Evolutionary conservation across 2,888 invertebrate genomes (phyloP).

Genomic region (Hetaerina titia): DNA sequence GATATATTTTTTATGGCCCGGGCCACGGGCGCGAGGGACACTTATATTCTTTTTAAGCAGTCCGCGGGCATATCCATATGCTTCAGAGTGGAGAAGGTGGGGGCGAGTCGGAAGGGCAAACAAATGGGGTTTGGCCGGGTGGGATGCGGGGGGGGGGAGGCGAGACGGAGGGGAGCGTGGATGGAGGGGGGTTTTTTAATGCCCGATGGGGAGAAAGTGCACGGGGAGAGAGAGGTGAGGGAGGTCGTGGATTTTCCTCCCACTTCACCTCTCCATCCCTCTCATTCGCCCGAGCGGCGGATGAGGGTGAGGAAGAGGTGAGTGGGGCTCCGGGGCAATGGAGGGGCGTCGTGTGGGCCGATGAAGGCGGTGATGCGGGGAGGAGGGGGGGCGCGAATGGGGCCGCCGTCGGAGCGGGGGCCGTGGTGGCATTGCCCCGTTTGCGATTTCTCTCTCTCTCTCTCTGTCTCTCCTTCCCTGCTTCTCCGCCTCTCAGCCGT

Average conservation of each 20-base stretch:
- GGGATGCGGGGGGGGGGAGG: background rate
- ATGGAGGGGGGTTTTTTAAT: background rate
- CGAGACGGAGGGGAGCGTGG: background rate
- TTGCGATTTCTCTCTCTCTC: no score
- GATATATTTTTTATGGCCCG: background rate
- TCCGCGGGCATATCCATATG: background rate
- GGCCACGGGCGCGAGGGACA: no score
- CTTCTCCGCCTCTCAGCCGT: background rate
- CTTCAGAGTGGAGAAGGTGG: background rate
- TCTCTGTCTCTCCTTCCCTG: background rate
- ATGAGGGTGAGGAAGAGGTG: background rate
- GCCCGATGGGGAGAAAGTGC: background rate
- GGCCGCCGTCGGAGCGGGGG: background rate
- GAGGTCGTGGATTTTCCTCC: background rate
- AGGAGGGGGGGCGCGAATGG: background rate
- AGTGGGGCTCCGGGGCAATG: background rate
- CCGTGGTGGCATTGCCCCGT: slow-evolving; percentile 49
- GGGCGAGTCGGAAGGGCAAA: background rate
- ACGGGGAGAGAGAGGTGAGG: background rate
- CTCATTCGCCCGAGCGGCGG: background rate
- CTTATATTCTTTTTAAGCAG: background rate
- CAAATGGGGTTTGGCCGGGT: background rate
- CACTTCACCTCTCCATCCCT: background rate
- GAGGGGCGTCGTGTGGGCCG: background rate
- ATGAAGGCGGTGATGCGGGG: background rate